phyloP scores from a whole-genome alignment of 1,140 invertebrate genomes.

The Microvelia longipes region DNA sequence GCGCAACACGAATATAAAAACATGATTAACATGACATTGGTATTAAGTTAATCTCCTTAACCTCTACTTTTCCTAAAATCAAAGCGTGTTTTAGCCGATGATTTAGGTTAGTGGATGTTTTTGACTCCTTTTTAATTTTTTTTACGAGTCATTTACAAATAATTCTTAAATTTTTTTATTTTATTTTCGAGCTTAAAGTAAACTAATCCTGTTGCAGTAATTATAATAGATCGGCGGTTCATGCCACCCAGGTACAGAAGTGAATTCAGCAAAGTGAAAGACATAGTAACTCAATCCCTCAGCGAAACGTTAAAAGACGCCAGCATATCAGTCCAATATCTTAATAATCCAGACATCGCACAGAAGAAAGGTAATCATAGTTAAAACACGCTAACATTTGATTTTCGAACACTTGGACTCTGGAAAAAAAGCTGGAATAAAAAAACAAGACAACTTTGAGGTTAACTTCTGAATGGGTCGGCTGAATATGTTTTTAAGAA shows the following conservation, averaged over 20 bases:
- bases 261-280: background rate
- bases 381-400: background rate
- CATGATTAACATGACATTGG: too few relatives aligned
- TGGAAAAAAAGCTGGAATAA: background rate
- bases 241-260: background rate
- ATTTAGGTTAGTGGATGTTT: too few relatives aligned
- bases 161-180: background rate
- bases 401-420: background rate
- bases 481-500: background rate
- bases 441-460: too few relatives aligned
- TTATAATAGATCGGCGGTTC: background rate
- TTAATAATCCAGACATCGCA: background rate
- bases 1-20: too few relatives aligned
- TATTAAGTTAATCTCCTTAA: too few relatives aligned
- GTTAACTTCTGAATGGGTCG: too few relatives aligned
- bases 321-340: background rate
- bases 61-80: too few relatives aligned
- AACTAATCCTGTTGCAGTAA: background rate
- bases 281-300: background rate
- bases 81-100: too few relatives aligned
- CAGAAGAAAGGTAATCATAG: background rate
- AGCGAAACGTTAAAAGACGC: background rate
- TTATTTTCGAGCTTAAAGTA: background rate
- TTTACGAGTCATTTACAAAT: background rate
- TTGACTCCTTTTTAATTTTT: background rate